Conservation (phyloP, 1,140 invertebrate genomes). For the Heliconius eleuchia region DNA sequence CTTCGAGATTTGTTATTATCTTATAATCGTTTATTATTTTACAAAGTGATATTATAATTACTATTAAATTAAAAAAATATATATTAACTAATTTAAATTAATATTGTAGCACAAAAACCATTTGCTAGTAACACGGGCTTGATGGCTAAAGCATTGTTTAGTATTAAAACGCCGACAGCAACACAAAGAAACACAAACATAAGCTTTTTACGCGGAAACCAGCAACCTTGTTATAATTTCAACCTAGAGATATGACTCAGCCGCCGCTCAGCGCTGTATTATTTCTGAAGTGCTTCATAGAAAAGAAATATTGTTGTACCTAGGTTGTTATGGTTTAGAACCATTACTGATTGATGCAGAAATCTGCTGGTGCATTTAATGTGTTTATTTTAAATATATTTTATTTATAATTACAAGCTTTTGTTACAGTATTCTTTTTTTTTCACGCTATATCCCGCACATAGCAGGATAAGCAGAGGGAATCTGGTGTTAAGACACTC, state of each 20-base stretch:
- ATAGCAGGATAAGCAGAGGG: too few species aligned
- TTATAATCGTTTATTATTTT: too few species aligned
- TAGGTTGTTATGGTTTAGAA: constrained; percentile 29
- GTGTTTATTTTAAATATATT: constrained; percentile 22
- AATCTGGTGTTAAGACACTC: too few species aligned
- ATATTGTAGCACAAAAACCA: background rate
- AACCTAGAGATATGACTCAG: constrained; percentile 64
- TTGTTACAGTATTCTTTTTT: too few species aligned
- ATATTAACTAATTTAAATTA: too few species aligned
- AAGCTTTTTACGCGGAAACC: constrained; percentile 47
- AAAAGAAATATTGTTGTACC: constrained; percentile 31
- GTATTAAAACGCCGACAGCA: constrained; percentile 7
- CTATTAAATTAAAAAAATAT: background rate
- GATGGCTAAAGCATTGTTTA: background rate
- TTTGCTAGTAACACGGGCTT: background rate
- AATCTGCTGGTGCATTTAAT: constrained; percentile 2
- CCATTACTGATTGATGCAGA: constrained; percentile 17
- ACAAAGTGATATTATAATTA: too few species aligned
- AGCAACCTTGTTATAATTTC: constrained; percentile 67
- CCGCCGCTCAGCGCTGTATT: constrained; percentile 47
- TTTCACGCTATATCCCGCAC: too few species aligned
- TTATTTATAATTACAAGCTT: too few species aligned
- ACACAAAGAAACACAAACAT: constrained; percentile 42
- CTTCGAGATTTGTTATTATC: too few species aligned
- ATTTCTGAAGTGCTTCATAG: constrained; percentile 52